Evolutionary conservation across 2,113 vertebrate genomes (phyloP).

Genomic region (Rhinogobius similis): DNA sequence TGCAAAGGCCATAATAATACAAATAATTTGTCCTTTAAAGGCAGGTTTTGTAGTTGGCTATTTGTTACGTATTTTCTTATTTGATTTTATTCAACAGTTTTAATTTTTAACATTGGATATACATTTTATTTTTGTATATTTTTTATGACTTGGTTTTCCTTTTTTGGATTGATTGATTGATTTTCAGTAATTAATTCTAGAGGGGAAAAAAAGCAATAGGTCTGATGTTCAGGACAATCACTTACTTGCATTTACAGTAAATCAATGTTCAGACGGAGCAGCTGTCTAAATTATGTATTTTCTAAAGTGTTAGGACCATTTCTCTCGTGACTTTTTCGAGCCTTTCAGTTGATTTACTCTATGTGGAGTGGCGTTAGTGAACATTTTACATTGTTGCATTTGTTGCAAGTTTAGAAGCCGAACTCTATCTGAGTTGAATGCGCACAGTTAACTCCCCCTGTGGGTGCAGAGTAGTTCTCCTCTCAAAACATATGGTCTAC

Average conservation of each 20-base stretch:
- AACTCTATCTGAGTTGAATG: not conserved
- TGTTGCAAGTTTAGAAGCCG: not conserved
- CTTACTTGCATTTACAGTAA: not conserved
- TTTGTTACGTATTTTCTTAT: not conserved
- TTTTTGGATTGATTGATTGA: not conserved
- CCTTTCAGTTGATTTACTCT: not conserved
- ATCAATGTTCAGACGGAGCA: not conserved
- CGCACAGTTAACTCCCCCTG: not conserved
- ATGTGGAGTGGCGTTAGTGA: not conserved
- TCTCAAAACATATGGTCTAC: slow-evolving; percentile 40
- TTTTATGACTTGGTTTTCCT: not conserved
- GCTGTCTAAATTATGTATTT: not conserved
- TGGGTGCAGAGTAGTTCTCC: slow-evolving; percentile 5
- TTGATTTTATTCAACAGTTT: too few species aligned
- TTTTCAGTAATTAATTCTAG: too few species aligned
- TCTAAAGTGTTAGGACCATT: not conserved
- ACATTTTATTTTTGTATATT: too few species aligned
- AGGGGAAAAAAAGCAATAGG: too few species aligned
- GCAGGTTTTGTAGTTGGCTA: not conserved
- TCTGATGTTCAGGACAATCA: not conserved
- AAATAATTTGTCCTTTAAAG: not conserved
- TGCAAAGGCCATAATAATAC: too few species aligned
- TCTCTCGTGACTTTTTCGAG: not conserved
- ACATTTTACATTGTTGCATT: not conserved
- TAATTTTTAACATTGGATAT: too few species aligned